phyloP scores from a whole-genome alignment of 1,140 invertebrate species.

The Drosophila willistoni region DNA sequence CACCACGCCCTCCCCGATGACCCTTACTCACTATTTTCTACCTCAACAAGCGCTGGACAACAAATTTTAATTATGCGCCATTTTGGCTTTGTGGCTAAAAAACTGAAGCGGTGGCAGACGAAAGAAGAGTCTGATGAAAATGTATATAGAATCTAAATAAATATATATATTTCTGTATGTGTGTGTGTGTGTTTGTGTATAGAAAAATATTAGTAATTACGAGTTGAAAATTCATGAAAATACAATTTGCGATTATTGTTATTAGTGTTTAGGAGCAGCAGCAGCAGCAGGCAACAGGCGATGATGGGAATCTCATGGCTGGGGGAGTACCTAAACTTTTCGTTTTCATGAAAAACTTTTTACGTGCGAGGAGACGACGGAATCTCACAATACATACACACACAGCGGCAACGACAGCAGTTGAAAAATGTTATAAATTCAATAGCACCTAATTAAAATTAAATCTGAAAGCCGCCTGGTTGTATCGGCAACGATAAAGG shows the following conservation, averaged over 20 bases:
- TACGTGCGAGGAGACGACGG: constrained; percentile 43
- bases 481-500: constrained; percentile 58
- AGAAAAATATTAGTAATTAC: constrained; percentile 77
- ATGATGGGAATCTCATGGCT: constrained; percentile 13
- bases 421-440: constrained; percentile 80
- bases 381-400: constrained; percentile 3
- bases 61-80: constrained; percentile 77
- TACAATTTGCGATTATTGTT: constrained; percentile 82
- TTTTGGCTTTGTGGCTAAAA: constrained; percentile 34
- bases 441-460: constrained; percentile 82
- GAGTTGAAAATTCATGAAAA: constrained; percentile 81
- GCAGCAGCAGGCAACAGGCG: constrained; percentile 34
- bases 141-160: constrained; percentile 50
- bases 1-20: background rate
- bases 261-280: constrained; percentile 72
- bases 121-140: constrained; percentile 1
- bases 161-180: constrained; percentile 36
- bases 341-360: constrained; percentile 66
- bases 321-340: constrained; percentile 49
- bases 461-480: constrained; percentile 71
- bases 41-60: constrained; percentile 37
- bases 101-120: background rate
- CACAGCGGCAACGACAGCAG: constrained; percentile 60
- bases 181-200: constrained; percentile 4
- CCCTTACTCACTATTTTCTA: background rate